Conservation (phyloP, 1,140 invertebrate species). For the Micrasema longulum region DNA sequence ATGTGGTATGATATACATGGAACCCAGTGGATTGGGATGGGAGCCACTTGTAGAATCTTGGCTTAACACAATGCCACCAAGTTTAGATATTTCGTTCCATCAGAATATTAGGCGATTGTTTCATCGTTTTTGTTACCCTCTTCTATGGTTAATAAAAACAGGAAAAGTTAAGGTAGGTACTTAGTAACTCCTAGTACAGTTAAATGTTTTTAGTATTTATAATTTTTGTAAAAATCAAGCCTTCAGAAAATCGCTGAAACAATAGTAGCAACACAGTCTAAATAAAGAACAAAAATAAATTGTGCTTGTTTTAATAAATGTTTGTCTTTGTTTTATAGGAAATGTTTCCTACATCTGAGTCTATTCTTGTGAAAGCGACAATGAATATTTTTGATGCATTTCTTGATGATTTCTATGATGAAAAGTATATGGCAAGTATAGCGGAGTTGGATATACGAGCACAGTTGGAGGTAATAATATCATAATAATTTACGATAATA, state of each 20-base stretch:
- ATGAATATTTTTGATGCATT: conserved; percentile 92
- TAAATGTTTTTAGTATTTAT: no score
- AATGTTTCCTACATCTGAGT: conserved; percentile 86
- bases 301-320: no score
- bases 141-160: conserved; percentile 78
- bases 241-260: no score
- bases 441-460: conserved; percentile 81
- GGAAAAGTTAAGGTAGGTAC: conserved; percentile 73
- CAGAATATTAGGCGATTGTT: conserved; percentile 78
- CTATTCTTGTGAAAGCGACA: conserved; percentile 84
- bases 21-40: conserved; percentile 93
- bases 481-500: no score
- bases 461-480: conserved; percentile 76
- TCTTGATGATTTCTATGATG: conserved; percentile 87
- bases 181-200: no score
- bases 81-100: conserved; percentile 75
- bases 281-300: no score
- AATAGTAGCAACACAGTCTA: no score
- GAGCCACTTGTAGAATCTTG: conserved; percentile 89
- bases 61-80: conserved; percentile 81
- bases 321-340: conserved; percentile 78
- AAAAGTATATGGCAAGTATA: conserved; percentile 77
- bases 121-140: conserved; percentile 79
- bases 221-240: no score
- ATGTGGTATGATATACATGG: conserved; percentile 99